phyloP scores from a whole-genome alignment of 2,797 vertebrate genomes.

The Tokudaia tokunoshimensis region DNA sequence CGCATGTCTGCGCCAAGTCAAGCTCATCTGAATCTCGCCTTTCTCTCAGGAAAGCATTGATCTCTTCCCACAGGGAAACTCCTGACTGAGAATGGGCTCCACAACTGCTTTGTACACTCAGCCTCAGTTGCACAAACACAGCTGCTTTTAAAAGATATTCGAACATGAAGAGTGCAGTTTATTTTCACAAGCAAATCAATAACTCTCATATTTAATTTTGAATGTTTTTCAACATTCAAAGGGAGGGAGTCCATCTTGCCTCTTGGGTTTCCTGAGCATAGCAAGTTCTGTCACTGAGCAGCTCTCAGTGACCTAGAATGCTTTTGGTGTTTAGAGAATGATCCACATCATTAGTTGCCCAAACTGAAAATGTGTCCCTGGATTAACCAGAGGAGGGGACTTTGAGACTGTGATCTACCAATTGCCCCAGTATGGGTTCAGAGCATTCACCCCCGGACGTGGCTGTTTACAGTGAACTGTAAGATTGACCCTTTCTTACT shows the following conservation, averaged over 20 bases:
- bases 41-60: background rate
- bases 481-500: background rate
- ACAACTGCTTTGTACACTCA: rapidly evolving
- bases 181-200: background rate
- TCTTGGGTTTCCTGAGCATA: background rate
- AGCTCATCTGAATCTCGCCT: rapidly evolving
- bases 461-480: rapidly evolving
- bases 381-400: background rate
- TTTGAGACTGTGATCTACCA: background rate
- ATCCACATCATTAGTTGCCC: background rate
- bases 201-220: background rate
- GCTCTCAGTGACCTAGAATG: background rate
- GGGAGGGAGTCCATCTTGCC: background rate
- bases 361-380: background rate
- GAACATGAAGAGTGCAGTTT: background rate
- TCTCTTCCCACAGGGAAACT: background rate
- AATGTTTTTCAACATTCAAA: background rate
- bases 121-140: background rate
- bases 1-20: background rate
- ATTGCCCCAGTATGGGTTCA: rapidly evolving
- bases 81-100: background rate
- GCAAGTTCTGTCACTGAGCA: background rate
- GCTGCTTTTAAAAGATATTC: background rate
- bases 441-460: rapidly evolving
- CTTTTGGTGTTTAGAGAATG: rapidly evolving